Conservation (phyloP, 2,797 vertebrate genomes). For the Nasua narica region DNA sequence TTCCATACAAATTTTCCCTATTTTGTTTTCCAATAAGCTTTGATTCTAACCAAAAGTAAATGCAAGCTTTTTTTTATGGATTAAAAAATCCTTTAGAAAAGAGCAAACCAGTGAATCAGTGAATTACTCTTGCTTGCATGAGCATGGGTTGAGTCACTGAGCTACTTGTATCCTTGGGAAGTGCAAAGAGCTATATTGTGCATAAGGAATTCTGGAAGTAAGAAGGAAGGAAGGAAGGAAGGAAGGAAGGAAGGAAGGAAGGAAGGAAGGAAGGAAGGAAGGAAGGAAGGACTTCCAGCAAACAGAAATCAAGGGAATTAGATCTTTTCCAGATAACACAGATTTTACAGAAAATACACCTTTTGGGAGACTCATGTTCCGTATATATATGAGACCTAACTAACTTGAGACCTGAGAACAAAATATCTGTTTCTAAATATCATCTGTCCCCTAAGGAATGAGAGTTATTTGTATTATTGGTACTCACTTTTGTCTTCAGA, state of each 20-base stretch:
- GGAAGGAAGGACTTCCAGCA: background rate
- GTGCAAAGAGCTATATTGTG: background rate
- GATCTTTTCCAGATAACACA: background rate
- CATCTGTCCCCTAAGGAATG: background rate
- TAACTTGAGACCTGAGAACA: background rate
- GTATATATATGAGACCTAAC: background rate
- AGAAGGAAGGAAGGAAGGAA: background rate
- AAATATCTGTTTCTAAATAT: background rate
- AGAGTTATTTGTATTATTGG: background rate
- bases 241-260: background rate
- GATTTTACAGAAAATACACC: background rate
- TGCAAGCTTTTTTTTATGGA: background rate
- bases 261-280: background rate
- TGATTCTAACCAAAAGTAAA: constrained; percentile 39
- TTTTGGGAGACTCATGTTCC: background rate
- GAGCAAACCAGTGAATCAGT: background rate
- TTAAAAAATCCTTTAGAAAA: background rate
- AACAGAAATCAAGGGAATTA: background rate
- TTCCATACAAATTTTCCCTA: no score
- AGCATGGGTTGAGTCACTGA: background rate
- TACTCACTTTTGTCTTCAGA: background rate
- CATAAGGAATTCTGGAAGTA: background rate
- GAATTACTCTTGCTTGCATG: background rate
- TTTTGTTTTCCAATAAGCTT: background rate
- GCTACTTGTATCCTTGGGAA: background rate